Evolutionary conservation across 2,797 vertebrate genomes (phyloP).

Genomic region (Sciurus carolinensis): DNA sequence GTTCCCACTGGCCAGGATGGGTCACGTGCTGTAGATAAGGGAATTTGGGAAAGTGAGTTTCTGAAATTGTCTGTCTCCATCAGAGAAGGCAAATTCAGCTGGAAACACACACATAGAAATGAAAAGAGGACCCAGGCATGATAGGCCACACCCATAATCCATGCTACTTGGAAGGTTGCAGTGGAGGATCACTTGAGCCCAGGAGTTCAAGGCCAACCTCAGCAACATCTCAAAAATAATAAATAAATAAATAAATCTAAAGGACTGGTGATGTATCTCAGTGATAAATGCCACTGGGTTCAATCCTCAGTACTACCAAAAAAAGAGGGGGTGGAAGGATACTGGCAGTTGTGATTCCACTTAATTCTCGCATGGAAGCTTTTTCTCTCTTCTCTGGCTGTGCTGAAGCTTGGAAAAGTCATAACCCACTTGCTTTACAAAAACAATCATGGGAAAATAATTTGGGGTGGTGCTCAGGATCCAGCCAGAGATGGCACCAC

Average conservation of each 20-base stretch:
- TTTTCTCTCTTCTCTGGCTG: not conserved
- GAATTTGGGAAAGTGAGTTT: constrained; percentile 6
- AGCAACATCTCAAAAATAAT: not conserved
- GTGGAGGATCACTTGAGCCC: not conserved
- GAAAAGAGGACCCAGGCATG: no score
- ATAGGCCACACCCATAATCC: not conserved
- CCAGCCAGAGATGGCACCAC: not conserved
- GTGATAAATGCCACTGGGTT: no score
- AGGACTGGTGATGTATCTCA: no score
- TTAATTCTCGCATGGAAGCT: not conserved
- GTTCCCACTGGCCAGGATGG: not conserved
- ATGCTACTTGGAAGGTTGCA: not conserved
- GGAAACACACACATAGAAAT: not conserved
- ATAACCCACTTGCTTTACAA: not conserved
- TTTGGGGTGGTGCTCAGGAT: not conserved
- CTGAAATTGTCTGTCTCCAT: not conserved
- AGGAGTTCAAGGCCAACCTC: not conserved
- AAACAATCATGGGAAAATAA: not conserved
- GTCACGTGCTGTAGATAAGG: constrained; percentile 3
- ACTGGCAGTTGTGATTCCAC: not conserved
- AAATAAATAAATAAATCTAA: no score
- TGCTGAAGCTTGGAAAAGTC: constrained; percentile 37
- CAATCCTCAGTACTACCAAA: no score
- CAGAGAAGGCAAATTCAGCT: not conserved
- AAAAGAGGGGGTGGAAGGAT: not conserved